A percentile compares a stretch with the other conserved stretches of the same genome.
Evolutionary conservation across 1,140 invertebrate species (phyloP).

Genomic region (Dreissena polymorpha): DNA sequence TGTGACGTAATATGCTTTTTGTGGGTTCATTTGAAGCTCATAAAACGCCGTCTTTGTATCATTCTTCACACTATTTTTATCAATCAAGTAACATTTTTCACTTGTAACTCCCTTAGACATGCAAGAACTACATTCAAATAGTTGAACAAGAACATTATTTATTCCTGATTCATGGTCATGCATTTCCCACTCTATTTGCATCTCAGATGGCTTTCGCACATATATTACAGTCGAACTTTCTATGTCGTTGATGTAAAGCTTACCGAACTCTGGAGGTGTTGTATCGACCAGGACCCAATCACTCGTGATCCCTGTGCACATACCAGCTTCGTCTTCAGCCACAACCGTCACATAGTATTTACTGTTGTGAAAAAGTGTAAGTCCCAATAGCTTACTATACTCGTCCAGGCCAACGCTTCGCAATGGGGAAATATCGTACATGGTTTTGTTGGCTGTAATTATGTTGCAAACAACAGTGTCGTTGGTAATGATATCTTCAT

Average conservation of each 20-base stretch:
- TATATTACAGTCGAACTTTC: neutral
- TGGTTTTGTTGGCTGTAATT: slow-evolving; percentile 6
- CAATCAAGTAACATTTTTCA: slow-evolving; percentile 20
- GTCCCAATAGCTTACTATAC: neutral
- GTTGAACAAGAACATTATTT: neutral
- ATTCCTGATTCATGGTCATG: slow-evolving; percentile 25
- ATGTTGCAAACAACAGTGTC: slow-evolving; percentile 11
- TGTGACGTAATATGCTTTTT: slow-evolving; percentile 24
- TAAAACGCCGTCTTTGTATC: slow-evolving; percentile 34
- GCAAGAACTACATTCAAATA: slow-evolving; percentile 19
- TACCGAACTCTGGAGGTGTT: slow-evolving; percentile 10
- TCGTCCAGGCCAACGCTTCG: slow-evolving; percentile 18
- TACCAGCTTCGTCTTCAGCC: slow-evolving; percentile 41
- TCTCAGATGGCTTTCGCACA: neutral
- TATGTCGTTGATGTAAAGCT: slow-evolving; percentile 19
- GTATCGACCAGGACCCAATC: slow-evolving; percentile 29
- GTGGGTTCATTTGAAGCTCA: slow-evolving; percentile 14
- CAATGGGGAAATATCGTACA: slow-evolving; percentile 6
- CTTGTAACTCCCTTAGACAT: neutral
- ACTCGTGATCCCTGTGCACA: slow-evolving; percentile 26
- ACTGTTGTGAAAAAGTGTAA: slow-evolving; percentile 1
- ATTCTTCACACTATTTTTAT: slow-evolving; percentile 10
- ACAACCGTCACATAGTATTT: slow-evolving; percentile 34
- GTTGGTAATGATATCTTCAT: slow-evolving; percentile 25
- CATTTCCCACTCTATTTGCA: slow-evolving; percentile 25